phyloP scores from a whole-genome alignment of 2,113 vertebrate genomes.

The Cephalopholis sonnerati region DNA sequence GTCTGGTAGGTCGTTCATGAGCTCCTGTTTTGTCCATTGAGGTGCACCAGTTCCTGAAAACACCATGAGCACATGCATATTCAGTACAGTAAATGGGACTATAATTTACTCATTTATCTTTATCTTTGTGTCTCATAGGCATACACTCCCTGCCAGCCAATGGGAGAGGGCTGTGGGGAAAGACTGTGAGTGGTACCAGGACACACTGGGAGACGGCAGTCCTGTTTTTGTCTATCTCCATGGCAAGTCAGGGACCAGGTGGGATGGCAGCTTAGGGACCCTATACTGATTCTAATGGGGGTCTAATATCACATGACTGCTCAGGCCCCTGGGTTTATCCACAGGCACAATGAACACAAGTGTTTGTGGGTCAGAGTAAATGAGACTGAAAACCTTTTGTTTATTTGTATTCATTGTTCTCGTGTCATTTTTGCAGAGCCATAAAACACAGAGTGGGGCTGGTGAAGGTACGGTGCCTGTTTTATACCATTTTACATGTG shows the following conservation, averaged over 20 bases:
- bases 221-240: conserved; percentile 92
- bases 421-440: conserved; percentile 82
- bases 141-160: conserved; percentile 87
- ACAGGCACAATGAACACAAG: conserved; percentile 14
- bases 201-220: conserved; percentile 83
- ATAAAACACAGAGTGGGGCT: conserved; percentile 84
- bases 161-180: conserved; percentile 82
- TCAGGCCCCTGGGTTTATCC: conserved; percentile 25
- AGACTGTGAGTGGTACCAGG: conserved; percentile 84
- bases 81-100: conserved; percentile 10
- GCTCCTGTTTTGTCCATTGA: conserved; percentile 15
- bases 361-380: conserved; percentile 22
- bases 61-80: neutral
- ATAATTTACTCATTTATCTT: conserved; percentile 16
- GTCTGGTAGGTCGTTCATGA: conserved; percentile 85
- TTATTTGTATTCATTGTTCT: conserved; percentile 42
- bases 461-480: conserved; percentile 83
- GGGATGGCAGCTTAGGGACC: conserved; percentile 56
- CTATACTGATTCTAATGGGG: conserved; percentile 62
- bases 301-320: conserved; percentile 45
- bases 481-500: neutral
- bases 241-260: conserved; percentile 89
- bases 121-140: conserved; percentile 81
- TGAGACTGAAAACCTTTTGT: conserved; percentile 32
- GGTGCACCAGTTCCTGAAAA: neutral